A percentile compares a stretch with the other conserved stretches of the same genome.
These are phyloP conservation scores for Tenthredo amoena DNA, from an alignment of 2,888 invertebrate genomes.

Conservation along the genomic window DNA sequence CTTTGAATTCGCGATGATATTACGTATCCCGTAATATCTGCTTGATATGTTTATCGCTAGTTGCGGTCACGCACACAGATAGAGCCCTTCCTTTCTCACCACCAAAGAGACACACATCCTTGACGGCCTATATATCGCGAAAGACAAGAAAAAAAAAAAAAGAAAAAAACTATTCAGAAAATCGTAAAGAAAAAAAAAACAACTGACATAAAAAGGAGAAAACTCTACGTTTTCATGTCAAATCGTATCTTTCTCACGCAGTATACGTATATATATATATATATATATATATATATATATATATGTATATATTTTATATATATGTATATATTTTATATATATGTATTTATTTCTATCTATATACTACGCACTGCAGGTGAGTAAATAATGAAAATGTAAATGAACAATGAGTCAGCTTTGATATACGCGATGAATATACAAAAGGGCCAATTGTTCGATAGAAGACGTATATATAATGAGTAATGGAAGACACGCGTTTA, in stretches of 20 bases:
- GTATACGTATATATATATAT: neutral
- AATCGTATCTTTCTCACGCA: neutral
- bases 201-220: neutral
- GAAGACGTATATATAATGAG: conserved; percentile 13
- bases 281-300: too few species aligned
- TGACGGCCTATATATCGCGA: neutral
- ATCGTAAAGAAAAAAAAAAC: too few species aligned
- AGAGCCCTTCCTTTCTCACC: neutral
- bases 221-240: neutral
- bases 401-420: conserved; percentile 29
- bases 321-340: too few species aligned
- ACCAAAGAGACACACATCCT: neutral
- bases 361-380: neutral
- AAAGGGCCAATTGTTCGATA: conserved; percentile 51
- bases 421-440: conserved; percentile 36
- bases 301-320: too few species aligned
- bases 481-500: conserved; percentile 48
- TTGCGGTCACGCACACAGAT: neutral
- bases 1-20: neutral
- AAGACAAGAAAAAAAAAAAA: neutral
- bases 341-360: neutral
- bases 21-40: neutral
- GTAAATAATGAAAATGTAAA: neutral
- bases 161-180: neutral
- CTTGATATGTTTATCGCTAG: neutral